Evolutionary conservation across 2,113 vertebrate species (phyloP).

Genomic region (Microtus ochrogaster): DNA sequence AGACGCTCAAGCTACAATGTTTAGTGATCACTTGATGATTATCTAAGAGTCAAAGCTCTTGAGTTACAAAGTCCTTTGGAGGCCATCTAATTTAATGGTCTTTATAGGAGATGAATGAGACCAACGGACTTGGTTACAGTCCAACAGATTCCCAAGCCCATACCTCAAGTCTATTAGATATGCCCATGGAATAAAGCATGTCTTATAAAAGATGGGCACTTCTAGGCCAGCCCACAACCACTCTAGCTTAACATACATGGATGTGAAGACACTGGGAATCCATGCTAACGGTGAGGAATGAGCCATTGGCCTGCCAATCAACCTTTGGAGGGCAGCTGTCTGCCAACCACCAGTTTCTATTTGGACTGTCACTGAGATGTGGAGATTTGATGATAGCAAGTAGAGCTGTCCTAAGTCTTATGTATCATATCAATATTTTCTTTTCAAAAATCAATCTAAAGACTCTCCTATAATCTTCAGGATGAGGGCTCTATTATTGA

Average conservation of each 20-base stretch:
- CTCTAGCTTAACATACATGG: neutral
- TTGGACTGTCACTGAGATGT: neutral
- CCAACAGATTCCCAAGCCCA: neutral
- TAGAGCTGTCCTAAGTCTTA: neutral
- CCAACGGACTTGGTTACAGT: neutral
- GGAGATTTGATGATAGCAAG: neutral
- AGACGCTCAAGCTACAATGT: neutral
- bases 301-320: neutral
- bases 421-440: neutral
- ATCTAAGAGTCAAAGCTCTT: neutral
- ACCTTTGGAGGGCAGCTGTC: neutral
- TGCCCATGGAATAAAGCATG: neutral
- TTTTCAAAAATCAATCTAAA: slow-evolving; percentile 18
- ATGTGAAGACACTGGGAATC: neutral
- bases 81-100: neutral
- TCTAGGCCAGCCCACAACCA: neutral
- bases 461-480: neutral
- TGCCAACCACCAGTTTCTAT: neutral
- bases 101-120: neutral
- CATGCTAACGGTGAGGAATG: neutral
- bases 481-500: neutral
- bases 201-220: neutral
- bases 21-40: neutral
- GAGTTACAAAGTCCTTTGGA: neutral
- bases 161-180: neutral